Conservation (phyloP, 2,888 invertebrate species). For the Catocala fraxini region DNA sequence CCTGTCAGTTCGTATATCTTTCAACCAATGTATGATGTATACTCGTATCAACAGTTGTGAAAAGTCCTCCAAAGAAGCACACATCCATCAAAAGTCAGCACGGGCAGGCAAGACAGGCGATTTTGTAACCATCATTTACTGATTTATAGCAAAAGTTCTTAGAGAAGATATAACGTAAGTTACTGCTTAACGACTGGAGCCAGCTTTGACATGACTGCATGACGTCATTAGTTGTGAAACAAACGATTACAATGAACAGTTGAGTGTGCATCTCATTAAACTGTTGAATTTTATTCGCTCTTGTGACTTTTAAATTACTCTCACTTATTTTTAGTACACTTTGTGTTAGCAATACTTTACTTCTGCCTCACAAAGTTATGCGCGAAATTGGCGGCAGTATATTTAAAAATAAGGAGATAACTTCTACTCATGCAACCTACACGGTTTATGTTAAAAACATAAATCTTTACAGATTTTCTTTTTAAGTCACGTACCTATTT, state of each 20-base stretch:
- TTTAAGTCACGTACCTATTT: no score
- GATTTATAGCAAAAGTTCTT: constrained; percentile 36
- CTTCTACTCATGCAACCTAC: no score
- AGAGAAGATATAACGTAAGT: constrained; percentile 44
- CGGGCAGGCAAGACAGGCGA: constrained; percentile 9
- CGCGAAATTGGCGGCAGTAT: no score
- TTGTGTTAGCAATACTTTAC: no score
- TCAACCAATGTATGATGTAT: no score
- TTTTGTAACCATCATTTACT: constrained; percentile 12
- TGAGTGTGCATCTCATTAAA: neutral
- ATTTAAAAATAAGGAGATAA: no score
- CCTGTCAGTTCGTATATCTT: no score
- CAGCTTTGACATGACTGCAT: constrained; percentile 31
- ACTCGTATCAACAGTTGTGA: neutral
- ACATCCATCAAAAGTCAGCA: neutral
- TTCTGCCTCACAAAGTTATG: no score
- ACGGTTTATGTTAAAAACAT: no score
- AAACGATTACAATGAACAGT: neutral
- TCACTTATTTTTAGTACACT: no score
- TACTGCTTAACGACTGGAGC: constrained; percentile 32
- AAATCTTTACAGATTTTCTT: no score
- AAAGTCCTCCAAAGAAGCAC: neutral
- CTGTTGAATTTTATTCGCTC: neutral
- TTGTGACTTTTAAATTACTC: no score
- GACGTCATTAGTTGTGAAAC: constrained; percentile 26